These are phyloP conservation scores for Taeniopygia guttata DNA, from an alignment of 2,797 vertebrate species.

Conservation along the genomic window DNA sequence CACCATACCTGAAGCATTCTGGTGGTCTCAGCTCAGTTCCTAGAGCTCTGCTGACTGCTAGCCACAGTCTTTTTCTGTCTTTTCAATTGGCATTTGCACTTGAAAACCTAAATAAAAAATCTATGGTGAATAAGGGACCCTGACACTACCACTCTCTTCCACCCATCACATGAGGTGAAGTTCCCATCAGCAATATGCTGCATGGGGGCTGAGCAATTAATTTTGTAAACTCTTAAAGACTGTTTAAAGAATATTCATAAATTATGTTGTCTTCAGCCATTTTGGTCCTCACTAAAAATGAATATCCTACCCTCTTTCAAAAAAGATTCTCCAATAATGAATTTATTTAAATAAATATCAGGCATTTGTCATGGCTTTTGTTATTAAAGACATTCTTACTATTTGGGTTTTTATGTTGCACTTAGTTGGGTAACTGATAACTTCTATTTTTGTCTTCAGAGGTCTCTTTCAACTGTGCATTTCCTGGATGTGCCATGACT, in stretches of 20 bases:
- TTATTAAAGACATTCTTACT: background rate
- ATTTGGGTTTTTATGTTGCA: background rate
- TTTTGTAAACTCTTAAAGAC: background rate
- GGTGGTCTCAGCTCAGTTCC: background rate
- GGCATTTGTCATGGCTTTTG: background rate
- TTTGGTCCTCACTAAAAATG: background rate
- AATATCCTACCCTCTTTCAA: background rate
- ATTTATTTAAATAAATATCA: background rate
- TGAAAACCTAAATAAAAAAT: background rate
- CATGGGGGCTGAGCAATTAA: background rate
- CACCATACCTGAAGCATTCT: background rate
- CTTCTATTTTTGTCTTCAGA: background rate
- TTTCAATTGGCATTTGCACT: background rate
- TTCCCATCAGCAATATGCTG: background rate
- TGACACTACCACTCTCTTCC: background rate
- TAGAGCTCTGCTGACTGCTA: background rate
- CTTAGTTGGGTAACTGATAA: background rate
- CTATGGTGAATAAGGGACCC: background rate
- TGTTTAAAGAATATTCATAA: background rate
- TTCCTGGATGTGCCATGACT: background rate
- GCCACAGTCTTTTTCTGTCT: background rate
- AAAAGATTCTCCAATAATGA: background rate
- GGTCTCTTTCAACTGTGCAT: background rate
- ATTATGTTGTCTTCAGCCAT: background rate
- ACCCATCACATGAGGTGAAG: background rate